A percentile compares a stretch with the other conserved stretches of the same genome.
phyloP scores from a whole-genome alignment of 2,113 vertebrate species.

The Pipra filicauda region DNA sequence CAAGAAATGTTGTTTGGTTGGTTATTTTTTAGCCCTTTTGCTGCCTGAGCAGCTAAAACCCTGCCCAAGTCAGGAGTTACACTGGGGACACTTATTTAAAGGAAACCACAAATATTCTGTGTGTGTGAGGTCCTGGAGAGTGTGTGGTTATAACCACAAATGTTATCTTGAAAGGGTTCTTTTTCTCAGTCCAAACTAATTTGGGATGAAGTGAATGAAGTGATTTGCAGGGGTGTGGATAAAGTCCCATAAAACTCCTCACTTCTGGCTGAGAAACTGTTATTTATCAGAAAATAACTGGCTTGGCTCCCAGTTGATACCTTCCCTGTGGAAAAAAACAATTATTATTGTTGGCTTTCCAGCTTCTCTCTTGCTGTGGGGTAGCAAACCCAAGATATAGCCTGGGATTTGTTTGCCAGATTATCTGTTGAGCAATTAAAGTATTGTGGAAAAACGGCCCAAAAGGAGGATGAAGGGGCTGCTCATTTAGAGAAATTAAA shows the following conservation, averaged over 20 bases:
- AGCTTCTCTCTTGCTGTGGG: background rate
- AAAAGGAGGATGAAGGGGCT: background rate
- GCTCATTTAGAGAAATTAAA: background rate
- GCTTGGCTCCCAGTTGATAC: background rate
- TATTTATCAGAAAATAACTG: background rate
- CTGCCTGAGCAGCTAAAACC: background rate
- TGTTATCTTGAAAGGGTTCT: background rate
- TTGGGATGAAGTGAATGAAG: background rate
- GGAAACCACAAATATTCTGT: background rate
- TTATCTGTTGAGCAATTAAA: background rate
- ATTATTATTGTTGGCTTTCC: background rate
- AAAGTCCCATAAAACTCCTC: background rate
- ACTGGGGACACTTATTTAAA: background rate
- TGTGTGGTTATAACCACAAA: background rate
- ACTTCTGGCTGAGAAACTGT: background rate
- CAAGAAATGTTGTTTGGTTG: background rate
- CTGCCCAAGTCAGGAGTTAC: background rate
- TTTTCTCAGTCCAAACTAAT: background rate
- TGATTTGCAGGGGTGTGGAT: background rate
- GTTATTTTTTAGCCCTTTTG: background rate
- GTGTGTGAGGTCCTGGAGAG: background rate
- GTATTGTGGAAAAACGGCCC: background rate
- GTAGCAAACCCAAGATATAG: background rate
- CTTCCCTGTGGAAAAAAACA: background rate
- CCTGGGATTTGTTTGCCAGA: background rate